Evolutionary conservation across 2,888 invertebrate species (phyloP), one percentile per base, ranked within the genome.

Genomic region (Aporophyla nigra): DNA sequence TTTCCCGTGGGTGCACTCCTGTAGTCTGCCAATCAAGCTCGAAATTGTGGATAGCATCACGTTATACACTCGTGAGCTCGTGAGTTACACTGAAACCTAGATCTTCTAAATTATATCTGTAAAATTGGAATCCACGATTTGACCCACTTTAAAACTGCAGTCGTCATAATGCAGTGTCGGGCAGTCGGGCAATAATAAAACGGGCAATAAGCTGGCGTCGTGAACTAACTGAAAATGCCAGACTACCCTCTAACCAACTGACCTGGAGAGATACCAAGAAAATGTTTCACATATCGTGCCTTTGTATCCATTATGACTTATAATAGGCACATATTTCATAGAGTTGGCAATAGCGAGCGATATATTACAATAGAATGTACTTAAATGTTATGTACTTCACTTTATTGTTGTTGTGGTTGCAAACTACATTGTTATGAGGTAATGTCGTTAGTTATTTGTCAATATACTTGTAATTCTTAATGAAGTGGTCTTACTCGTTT

Each of bases 151-250:
- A 21, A 58, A 53, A 90, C 86, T 91, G 91, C 92, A 91, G 89
- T 90, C 84, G 87, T 87, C 92, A 92, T 93, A 92, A 92, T 93
- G 91, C 93, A 89, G 93, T 89, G 77, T 77, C 71, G 71, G 76
- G 74, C 46, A 82, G 77, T 76, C 74, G 80, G 76, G 80, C 51
- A 77, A 70, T 76, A 78, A 85, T 86, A 84, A 82, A 79, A 74
- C 51, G 40, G 51, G 24, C 58, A 83, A 77, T 79, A 74, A 74
- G 19, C 66, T 59, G 40, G 67, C 69, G 51, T 69, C 65, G 54
- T 71, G 27, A 62, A 58, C 61, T 70, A 70, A 70, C 80, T 76
- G 71, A 80, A 81, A 85, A 66, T 77, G 70, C 74, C 68, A 65
- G 53, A 40, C 54, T 54, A 80, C 70, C 74, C 72, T 78, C 33